These are phyloP conservation scores for Drosophila willistoni DNA, from an alignment of 1,140 invertebrate species.

Conservation along the genomic window DNA sequence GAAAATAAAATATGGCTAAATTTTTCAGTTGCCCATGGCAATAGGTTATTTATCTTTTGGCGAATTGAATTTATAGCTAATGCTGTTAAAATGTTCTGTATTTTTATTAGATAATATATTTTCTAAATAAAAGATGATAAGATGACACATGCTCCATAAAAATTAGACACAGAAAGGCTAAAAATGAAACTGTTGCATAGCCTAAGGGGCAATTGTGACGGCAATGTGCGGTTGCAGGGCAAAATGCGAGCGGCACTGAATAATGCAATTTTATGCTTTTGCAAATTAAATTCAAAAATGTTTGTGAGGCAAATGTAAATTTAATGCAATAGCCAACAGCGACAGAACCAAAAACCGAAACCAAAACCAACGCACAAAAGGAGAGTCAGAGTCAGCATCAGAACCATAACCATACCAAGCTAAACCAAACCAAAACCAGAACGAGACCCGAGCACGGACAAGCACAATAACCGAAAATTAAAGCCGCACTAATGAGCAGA, in stretches of 20 bases:
- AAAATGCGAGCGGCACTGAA: slow-evolving; percentile 3
- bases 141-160: background rate
- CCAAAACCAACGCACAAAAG: slow-evolving; percentile 29
- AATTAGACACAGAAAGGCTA: background rate
- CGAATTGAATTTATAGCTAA: too few species aligned
- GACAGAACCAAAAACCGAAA: slow-evolving; percentile 13
- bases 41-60: too few species aligned
- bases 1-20: too few species aligned
- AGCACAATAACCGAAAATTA: slow-evolving; percentile 73
- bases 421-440: slow-evolving; percentile 36
- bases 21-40: too few species aligned
- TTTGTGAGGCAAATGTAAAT: slow-evolving; percentile 51
- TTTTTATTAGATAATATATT: too few species aligned
- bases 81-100: too few species aligned
- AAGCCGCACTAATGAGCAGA: slow-evolving; percentile 78
- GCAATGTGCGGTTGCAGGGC: slow-evolving; percentile 3
- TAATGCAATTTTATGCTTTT: slow-evolving; percentile 61
- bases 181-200: slow-evolving; percentile 46
- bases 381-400: slow-evolving; percentile 13
- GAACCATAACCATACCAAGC: slow-evolving; percentile 34
- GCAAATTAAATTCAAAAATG: slow-evolving; percentile 62
- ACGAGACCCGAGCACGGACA: slow-evolving; percentile 42
- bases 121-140: background rate
- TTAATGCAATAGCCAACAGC: slow-evolving; percentile 43
- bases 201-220: background rate